Conservation (phyloP, 2,113 vertebrate species). For the Chinchilla lanigera region DNA sequence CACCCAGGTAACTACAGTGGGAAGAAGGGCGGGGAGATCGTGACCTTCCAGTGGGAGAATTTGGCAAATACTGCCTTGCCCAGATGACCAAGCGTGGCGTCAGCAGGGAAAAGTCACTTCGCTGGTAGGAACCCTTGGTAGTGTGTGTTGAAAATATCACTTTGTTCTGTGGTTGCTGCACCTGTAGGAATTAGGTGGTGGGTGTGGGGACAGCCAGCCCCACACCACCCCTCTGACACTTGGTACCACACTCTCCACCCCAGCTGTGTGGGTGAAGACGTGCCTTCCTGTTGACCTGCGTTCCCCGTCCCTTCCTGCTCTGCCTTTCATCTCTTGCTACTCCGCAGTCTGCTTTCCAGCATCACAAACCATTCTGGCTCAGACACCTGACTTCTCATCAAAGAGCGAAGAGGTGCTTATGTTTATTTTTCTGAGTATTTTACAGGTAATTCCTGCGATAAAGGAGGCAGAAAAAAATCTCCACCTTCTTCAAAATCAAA, state of each 20-base stretch:
- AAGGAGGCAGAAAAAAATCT: not conserved
- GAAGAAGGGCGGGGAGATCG: not conserved
- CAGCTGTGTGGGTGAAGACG: too few species aligned
- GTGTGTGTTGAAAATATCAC: not conserved
- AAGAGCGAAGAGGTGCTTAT: not conserved
- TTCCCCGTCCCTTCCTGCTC: not conserved
- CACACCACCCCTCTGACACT: rapidly evolving
- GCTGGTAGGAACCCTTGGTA: not conserved
- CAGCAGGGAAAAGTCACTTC: too few species aligned
- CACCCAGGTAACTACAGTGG: not conserved
- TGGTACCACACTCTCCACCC: not conserved
- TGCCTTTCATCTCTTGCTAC: not conserved
- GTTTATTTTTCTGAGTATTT: not conserved
- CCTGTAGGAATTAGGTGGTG: not conserved
- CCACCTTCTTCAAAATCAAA: not conserved
- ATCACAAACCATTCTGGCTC: not conserved
- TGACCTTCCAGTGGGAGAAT: not conserved
- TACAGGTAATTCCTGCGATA: not conserved
- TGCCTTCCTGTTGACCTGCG: not conserved
- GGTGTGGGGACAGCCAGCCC: not conserved
- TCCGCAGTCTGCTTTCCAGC: not conserved
- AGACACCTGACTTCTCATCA: not conserved
- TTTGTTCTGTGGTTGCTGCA: not conserved
- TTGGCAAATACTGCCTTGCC: not conserved
- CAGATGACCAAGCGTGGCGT: not conserved